Evolutionary conservation across 2,888 invertebrate species (phyloP).

Genomic region (Tribolium freemani): DNA sequence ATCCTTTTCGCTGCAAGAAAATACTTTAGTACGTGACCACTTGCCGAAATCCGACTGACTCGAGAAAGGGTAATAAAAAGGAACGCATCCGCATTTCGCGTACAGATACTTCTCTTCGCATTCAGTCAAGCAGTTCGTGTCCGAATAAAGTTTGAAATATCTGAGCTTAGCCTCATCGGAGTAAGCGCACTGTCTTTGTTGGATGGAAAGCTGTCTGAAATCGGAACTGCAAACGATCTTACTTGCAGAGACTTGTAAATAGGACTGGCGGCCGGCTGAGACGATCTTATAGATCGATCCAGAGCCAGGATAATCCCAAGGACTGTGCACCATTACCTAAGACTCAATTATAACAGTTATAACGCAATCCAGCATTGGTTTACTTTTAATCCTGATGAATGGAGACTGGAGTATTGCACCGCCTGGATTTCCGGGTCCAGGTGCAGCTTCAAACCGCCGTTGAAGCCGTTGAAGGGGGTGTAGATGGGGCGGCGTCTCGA

Average conservation of each 20-base stretch:
- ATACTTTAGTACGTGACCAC: slow-evolving; percentile 30
- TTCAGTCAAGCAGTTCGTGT: slow-evolving; percentile 60
- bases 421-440: slow-evolving; percentile 55
- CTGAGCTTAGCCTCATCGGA: slow-evolving; percentile 50
- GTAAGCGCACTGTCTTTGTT: slow-evolving; percentile 59
- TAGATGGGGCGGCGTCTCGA: slow-evolving; percentile 24
- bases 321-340: slow-evolving; percentile 59
- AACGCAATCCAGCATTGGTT: too few relatives aligned
- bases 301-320: slow-evolving; percentile 56
- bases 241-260: slow-evolving; percentile 54
- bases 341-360: slow-evolving; percentile 14
- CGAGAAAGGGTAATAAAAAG: slow-evolving; percentile 57
- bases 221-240: slow-evolving; percentile 53
- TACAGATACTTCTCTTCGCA: slow-evolving; percentile 53
- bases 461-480: slow-evolving; percentile 55
- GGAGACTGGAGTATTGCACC: slow-evolving; percentile 48
- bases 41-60: slow-evolving; percentile 41
- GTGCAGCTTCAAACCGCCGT: slow-evolving; percentile 57
- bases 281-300: slow-evolving; percentile 49
- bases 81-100: slow-evolving; percentile 60
- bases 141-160: slow-evolving; percentile 57
- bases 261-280: slow-evolving; percentile 47
- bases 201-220: slow-evolving; percentile 51
- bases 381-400: slow-evolving; percentile 57
- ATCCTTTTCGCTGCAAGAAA: slow-evolving; percentile 49